Evolutionary conservation across 1,140 invertebrate species (phyloP).

Genomic region (Oryzaephilus surinamensis): DNA sequence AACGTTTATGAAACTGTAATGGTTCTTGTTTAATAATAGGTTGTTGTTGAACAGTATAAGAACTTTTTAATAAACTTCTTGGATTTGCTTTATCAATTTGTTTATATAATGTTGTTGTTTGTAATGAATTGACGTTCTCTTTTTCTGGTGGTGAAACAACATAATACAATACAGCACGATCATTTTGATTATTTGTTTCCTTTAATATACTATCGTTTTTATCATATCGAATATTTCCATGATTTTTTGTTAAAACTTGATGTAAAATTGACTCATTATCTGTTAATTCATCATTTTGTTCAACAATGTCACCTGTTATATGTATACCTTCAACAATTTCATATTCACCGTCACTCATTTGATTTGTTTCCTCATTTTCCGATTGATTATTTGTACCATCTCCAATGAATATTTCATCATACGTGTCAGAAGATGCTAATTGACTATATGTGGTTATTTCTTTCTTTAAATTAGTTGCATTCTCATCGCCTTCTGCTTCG

Average conservation of each 20-base stretch:
- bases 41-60: no score
- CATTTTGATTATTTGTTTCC: conserved; percentile 4
- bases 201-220: conserved; percentile 17
- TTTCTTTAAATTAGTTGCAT: conserved; percentile 2
- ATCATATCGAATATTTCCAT: conserved; percentile 1
- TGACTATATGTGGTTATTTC: background rate
- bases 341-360: conserved; percentile 17
- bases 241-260: conserved; percentile 1
- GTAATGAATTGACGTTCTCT: conserved; percentile 22
- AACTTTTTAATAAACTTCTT: conserved; percentile 25
- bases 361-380: conserved; percentile 8
- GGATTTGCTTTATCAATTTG: conserved; percentile 19
- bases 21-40: background rate
- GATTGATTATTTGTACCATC: conserved; percentile 7
- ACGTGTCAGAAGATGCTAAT: background rate
- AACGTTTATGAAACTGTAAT: no score
- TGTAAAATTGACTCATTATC: no score
- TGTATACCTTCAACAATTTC: conserved; percentile 18
- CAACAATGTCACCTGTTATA: conserved; percentile 17
- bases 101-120: conserved; percentile 1
- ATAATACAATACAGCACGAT: conserved; percentile 17
- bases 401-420: background rate
- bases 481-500: background rate
- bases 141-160: conserved; percentile 25
- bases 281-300: background rate